Conservation (phyloP, 2,888 invertebrate genomes). For the Lithophane ornitopus region DNA sequence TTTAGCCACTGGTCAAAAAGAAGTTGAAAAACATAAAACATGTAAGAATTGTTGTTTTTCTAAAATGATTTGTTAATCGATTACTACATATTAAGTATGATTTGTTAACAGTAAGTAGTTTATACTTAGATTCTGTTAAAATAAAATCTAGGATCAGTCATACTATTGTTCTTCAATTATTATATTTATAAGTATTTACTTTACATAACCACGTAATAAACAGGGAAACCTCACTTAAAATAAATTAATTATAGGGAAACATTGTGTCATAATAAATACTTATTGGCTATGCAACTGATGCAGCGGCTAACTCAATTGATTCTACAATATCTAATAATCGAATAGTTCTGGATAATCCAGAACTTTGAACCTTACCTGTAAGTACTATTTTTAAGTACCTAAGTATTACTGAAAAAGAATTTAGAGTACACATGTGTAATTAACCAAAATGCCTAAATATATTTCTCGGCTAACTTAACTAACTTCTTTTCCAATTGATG, state of each 20-base stretch:
- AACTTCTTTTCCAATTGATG: not conserved
- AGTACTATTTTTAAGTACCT: too few species aligned
- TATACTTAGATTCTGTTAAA: not conserved
- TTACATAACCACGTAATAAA: not conserved
- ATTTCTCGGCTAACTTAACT: not conserved
- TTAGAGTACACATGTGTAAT: not conserved
- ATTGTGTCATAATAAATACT: slow-evolving; percentile 5
- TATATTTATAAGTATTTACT: too few species aligned
- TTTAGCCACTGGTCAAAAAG: not conserved
- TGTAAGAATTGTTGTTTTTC: not conserved
- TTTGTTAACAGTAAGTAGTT: not conserved
- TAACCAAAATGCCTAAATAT: not conserved
- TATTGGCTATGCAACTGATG: not conserved
- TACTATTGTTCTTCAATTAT: not conserved
- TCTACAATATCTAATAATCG: not conserved
- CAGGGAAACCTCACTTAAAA: not conserved
- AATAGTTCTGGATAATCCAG: not conserved
- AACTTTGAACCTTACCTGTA: not conserved
- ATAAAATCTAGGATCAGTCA: not conserved
- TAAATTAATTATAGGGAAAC: not conserved
- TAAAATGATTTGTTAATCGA: not conserved
- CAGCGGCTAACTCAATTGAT: not conserved
- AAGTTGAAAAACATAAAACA: not conserved
- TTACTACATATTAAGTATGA: too few species aligned
- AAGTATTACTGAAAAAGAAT: not conserved